Percentiles rank a stretch among this genome's conserved stretches.
Conservation (phyloP, 2,888 invertebrate genomes). For the Cloeon dipterum region DNA sequence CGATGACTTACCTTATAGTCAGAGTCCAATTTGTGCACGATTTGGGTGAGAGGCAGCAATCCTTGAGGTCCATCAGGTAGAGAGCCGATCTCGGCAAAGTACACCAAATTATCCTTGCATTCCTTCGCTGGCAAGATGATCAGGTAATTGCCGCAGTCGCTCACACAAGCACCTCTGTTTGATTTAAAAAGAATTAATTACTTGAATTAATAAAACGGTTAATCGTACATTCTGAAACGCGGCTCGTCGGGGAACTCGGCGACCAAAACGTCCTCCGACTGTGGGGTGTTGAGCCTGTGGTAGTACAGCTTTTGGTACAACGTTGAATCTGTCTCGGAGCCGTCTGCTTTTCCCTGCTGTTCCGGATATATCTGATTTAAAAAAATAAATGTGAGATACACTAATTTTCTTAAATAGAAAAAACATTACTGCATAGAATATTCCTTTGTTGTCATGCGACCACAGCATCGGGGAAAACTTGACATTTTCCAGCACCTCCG, state of each 20-base stretch:
- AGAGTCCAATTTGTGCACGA: constrained; percentile 76
- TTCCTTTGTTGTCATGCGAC: constrained; percentile 85
- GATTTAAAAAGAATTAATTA: no score
- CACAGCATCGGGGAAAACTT: constrained; percentile 83
- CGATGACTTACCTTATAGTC: constrained; percentile 85
- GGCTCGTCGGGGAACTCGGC: constrained; percentile 83
- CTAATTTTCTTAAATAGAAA: not conserved
- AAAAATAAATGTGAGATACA: no score
- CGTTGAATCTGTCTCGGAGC: constrained; percentile 71
- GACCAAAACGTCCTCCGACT: constrained; percentile 63
- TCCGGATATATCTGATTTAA: constrained; percentile 57
- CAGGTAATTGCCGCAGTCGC: constrained; percentile 78
- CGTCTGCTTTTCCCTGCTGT: constrained; percentile 64
- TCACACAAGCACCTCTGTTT: constrained; percentile 57
- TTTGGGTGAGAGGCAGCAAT: constrained; percentile 46
- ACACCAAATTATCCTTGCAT: constrained; percentile 78
- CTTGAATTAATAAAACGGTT: no score
- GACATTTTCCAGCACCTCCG: constrained; percentile 73
- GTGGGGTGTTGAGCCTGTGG: constrained; percentile 67
- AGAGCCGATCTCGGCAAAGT: constrained; percentile 49
- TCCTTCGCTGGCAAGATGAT: constrained; percentile 64
- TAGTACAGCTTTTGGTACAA: constrained; percentile 86
- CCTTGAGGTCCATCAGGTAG: constrained; percentile 22
- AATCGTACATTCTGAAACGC: constrained; percentile 69
- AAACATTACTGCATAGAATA: constrained; percentile 67